Conservation (phyloP, 2,888 invertebrate species). For the Pristionchus fissidentatus region DNA sequence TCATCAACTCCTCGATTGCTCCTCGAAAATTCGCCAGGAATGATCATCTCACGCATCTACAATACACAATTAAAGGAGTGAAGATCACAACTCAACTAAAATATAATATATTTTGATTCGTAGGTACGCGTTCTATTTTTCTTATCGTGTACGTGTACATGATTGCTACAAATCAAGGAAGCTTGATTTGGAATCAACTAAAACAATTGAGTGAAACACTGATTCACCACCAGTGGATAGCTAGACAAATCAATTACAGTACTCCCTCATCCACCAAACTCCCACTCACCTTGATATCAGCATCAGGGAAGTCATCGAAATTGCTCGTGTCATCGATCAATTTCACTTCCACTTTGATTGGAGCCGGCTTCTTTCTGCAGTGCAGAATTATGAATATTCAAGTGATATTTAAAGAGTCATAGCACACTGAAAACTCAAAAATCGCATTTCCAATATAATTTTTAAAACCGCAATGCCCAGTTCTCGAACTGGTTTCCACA, state of each 20-base stretch:
- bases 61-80: slow-evolving; percentile 32
- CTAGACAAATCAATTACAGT: neutral
- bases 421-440: too few relatives aligned
- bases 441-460: too few relatives aligned
- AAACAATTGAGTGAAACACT: too few relatives aligned
- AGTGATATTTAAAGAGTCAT: too few relatives aligned
- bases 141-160: too few relatives aligned
- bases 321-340: slow-evolving; percentile 99
- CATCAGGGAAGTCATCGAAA: slow-evolving; percentile 99
- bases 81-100: too few relatives aligned
- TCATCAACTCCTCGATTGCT: slow-evolving; percentile 84
- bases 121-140: too few relatives aligned
- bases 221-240: slow-evolving; percentile 1
- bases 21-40: slow-evolving; percentile 57
- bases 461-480: too few relatives aligned
- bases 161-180: too few relatives aligned
- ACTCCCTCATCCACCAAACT: neutral
- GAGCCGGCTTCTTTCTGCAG: slow-evolving; percentile 89
- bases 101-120: too few relatives aligned
- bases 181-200: neutral
- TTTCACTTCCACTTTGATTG: slow-evolving; percentile 95
- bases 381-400: neutral
- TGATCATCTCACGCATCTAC: slow-evolving; percentile 54
- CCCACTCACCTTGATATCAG: slow-evolving; percentile 97
- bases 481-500: too few relatives aligned